These are phyloP conservation scores for Drosophila sulfurigaster DNA, from an alignment of 1,140 invertebrate genomes.

Conservation along the genomic window DNA sequence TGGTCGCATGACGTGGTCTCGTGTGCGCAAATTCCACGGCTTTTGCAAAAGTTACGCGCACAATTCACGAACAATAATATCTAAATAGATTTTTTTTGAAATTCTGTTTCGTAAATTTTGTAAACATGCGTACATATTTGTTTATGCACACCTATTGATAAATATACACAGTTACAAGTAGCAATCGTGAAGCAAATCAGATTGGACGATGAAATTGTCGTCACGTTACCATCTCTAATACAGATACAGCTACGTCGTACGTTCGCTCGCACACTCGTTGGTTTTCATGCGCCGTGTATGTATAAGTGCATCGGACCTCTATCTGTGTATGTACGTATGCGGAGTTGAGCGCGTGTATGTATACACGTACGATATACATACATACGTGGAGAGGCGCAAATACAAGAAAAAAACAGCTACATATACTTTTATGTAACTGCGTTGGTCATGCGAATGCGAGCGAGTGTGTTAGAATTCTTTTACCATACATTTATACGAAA, in stretches of 20 bases:
- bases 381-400: conserved; percentile 59
- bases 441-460: conserved; percentile 76
- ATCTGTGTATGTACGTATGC: conserved; percentile 45
- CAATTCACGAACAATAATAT: not conserved
- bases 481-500: conserved; percentile 75
- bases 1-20: conserved; percentile 26
- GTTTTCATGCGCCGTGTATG: conserved; percentile 57
- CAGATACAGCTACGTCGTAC: conserved; percentile 61
- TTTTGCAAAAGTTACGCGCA: not conserved
- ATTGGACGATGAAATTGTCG: conserved; percentile 10
- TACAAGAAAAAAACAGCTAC: conserved; percentile 57
- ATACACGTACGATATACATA: conserved; percentile 67
- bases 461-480: conserved; percentile 81
- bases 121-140: not conserved
- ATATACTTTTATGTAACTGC: conserved; percentile 74
- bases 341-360: conserved; percentile 64
- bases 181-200: not conserved
- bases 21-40: conserved; percentile 20
- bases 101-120: not conserved
- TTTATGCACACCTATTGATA: not conserved
- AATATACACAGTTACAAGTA: not conserved
- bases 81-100: not conserved
- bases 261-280: conserved; percentile 73
- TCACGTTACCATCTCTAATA: conserved; percentile 49
- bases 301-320: conserved; percentile 57